Base-by-base conservation (phyloP, 2,113 vertebrate species). In the Heptranchias perlo region DNA sequence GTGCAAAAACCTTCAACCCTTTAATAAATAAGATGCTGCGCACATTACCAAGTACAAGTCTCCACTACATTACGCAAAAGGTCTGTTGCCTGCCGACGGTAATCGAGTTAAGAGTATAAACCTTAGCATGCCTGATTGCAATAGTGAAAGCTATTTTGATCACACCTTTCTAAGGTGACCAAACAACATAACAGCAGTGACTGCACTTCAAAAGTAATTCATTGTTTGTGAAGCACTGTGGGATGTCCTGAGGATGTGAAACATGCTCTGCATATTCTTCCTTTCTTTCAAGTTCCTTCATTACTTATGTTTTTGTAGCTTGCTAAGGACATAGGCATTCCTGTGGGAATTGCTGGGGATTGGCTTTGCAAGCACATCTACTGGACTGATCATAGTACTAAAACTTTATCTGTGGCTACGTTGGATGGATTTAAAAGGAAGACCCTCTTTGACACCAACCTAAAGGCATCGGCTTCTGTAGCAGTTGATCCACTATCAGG, bases 321-420 rank as follows among this genome's bases (percentile, higher is more conserved):
- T 69, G 11, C 39, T 52, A 18, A 52, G 11, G 65, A 93, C 52
- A 52, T 69, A 14, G 39, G 39, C 65, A 95, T 62, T 93, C 94
- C 94, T 47, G 23, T 67, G 91, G 96, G 96, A 54, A 65, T 96
- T 91, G 96, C 96, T 28, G 84, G 67, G 96, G 96, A 96, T n/a
- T 96, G 96, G 96, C 35, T 93, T 39, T 73, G 95, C 91, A 94
- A 96, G 69, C 86, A 78, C 7, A 35, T 96, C n/a, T 96, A 93
- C 91, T 96, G 96, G 96, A 73, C 96, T 49, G 96, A 96, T 58
- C 91, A 31, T 1, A 31, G 96, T 47, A 16, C 69, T 28, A 96
- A 96, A 92, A 95, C 91, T 5, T 47, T 96, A 61, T 91, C 96
- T 28, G 96, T 96, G 96, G 89, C 96, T 16, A 69, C 49, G 1